phyloP scores from a whole-genome alignment of 2,113 vertebrate genomes.

The Alces alces region DNA sequence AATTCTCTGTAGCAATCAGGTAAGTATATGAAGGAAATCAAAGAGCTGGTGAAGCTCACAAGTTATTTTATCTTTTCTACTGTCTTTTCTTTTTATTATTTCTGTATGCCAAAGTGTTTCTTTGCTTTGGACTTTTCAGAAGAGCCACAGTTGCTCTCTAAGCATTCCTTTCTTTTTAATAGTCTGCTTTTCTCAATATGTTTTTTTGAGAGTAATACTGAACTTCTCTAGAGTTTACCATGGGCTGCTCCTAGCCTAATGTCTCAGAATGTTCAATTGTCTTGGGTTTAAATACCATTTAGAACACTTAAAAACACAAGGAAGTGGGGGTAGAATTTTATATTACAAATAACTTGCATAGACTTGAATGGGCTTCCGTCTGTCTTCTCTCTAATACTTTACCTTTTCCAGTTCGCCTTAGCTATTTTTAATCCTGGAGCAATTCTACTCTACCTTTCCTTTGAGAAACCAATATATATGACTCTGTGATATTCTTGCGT shows the following conservation, averaged over 20 bases:
- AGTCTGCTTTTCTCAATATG: neutral
- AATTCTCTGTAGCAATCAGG: neutral
- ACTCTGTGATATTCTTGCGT: constrained; percentile 59
- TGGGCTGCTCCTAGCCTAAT: neutral
- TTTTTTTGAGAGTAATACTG: neutral
- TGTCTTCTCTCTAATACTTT: constrained; percentile 7
- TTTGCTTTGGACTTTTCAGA: neutral
- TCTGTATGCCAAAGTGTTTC: neutral
- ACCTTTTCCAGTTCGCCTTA: neutral
- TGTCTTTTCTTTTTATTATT: neutral
- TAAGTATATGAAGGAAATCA: constrained; percentile 9
- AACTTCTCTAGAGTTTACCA: neutral
- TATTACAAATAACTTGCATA: neutral
- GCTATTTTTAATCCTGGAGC: constrained; percentile 55
- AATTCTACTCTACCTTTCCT: neutral
- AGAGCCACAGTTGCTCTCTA: neutral
- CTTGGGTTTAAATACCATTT: neutral
- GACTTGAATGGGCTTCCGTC: neutral
- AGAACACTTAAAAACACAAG: neutral
- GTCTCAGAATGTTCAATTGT: neutral
- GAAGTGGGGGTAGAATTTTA: neutral
- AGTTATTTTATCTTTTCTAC: neutral
- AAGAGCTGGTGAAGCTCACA: neutral
- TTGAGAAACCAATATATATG: constrained; percentile 56
- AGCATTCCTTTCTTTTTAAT: neutral